Evolutionary conservation across 2,888 invertebrate genomes (phyloP).

Genomic region (Tetramorium bicarinatum): DNA sequence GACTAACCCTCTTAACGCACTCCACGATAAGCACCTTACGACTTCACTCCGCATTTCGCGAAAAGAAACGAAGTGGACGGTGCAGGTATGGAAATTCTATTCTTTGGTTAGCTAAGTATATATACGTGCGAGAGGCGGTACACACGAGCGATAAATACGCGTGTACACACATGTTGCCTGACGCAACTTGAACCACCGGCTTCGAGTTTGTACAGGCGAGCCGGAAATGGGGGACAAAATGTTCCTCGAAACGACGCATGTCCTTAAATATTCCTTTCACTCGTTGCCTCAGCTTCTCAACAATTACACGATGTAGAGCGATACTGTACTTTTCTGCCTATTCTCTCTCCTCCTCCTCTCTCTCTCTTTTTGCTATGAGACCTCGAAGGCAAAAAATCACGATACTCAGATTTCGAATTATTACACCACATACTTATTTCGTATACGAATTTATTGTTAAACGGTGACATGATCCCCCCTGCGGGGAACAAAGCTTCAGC

Average conservation of each 20-base stretch:
- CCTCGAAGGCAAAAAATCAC: conserved; percentile 2
- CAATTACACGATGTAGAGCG: conserved; percentile 57
- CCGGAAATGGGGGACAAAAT: conserved; percentile 76
- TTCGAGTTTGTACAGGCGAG: conserved; percentile 76
- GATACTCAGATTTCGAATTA: conserved; percentile 25
- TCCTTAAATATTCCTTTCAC: conserved; percentile 76
- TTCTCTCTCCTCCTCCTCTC: neutral
- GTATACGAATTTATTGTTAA: neutral
- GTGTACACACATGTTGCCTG: conserved; percentile 74
- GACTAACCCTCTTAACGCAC: conserved; percentile 34
- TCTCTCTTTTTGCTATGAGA: neutral
- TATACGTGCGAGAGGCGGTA: conserved; percentile 46
- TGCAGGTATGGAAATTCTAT: conserved; percentile 67
- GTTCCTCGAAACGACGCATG: conserved; percentile 71
- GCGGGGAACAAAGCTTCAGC: neutral
- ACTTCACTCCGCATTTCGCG: conserved; percentile 40
- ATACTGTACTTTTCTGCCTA: neutral
- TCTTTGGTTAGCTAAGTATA: conserved; percentile 58
- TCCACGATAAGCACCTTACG: conserved; percentile 30
- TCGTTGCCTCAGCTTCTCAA: conserved; percentile 56
- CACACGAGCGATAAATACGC: conserved; percentile 58
- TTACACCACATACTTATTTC: neutral
- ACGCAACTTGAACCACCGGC: conserved; percentile 77
- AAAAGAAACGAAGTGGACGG: conserved; percentile 51
- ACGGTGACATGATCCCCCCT: neutral